These are phyloP conservation scores for Oreortyx pictus DNA, from an alignment of 2,797 vertebrate genomes.

Conservation along the genomic window DNA sequence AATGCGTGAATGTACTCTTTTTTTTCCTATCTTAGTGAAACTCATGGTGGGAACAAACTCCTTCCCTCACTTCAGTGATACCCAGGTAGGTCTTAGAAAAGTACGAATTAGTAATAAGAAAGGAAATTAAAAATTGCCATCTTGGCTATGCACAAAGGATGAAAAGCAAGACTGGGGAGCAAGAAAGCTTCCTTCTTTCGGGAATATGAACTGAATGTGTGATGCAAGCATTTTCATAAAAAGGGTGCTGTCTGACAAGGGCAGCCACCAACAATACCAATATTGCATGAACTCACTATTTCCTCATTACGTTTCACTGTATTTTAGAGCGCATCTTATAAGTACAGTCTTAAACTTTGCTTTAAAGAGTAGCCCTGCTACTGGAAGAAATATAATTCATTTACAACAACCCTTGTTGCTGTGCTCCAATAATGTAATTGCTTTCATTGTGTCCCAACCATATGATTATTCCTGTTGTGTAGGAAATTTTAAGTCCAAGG, in stretches of 20 bases:
- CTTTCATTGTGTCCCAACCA: neutral
- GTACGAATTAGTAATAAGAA: neutral
- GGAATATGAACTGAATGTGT: neutral
- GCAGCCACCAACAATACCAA: neutral
- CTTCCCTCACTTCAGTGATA: neutral
- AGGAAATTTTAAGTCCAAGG: conserved; percentile 31
- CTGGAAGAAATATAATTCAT: conserved; percentile 34
- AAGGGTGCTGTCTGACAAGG: neutral
- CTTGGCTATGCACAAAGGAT: neutral
- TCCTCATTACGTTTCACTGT: neutral
- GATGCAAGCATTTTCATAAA: neutral
- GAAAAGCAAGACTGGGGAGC: neutral
- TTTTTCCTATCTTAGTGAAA: neutral
- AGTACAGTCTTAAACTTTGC: neutral
- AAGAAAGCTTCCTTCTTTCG: neutral
- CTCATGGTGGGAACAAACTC: neutral
- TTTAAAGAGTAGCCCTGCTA: neutral
- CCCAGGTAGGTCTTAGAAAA: neutral
- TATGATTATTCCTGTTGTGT: conserved; percentile 45
- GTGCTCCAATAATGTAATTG: neutral
- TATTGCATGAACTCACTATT: neutral
- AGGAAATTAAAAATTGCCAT: conserved; percentile 37
- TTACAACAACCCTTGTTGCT: conserved; percentile 16
- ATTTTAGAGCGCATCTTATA: neutral
- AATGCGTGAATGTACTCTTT: neutral